Evolutionary conservation across 2,888 invertebrate species (phyloP).

Genomic region (Tanaodytes sp.): DNA sequence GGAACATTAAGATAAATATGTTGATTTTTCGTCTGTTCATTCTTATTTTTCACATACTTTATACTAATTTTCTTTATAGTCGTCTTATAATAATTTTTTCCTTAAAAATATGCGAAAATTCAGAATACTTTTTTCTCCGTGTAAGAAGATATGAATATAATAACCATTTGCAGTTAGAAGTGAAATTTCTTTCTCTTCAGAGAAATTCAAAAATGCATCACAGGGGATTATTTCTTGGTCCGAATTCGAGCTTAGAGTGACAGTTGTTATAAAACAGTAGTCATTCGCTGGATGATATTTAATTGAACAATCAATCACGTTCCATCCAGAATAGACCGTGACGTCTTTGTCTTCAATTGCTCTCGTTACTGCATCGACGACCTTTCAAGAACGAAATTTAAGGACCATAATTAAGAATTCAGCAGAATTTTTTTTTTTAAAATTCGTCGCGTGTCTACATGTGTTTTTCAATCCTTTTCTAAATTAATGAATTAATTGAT

Average conservation of each 20-base stretch:
- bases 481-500: no score
- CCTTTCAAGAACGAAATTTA: constrained; percentile 63
- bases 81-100: no score
- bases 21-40: no score
- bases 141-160: no score
- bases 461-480: no score
- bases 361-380: constrained; percentile 75
- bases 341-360: constrained; percentile 73
- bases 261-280: constrained; percentile 66
- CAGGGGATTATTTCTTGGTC: constrained; percentile 74
- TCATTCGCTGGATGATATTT: constrained; percentile 57
- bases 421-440: no score
- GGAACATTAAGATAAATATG: no score
- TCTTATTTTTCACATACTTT: no score
- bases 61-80: no score
- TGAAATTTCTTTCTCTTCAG: constrained; percentile 74
- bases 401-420: neutral
- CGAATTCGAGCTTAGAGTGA: constrained; percentile 74
- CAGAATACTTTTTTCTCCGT: no score
- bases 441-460: no score
- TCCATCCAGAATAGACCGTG: constrained; percentile 74
- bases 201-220: constrained; percentile 77
- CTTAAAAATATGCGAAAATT: no score
- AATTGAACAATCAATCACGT: constrained; percentile 76
- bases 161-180: constrained; percentile 73